Conservation (phyloP, 1,140 invertebrate genomes). For the Drosophila gunungcola region DNA sequence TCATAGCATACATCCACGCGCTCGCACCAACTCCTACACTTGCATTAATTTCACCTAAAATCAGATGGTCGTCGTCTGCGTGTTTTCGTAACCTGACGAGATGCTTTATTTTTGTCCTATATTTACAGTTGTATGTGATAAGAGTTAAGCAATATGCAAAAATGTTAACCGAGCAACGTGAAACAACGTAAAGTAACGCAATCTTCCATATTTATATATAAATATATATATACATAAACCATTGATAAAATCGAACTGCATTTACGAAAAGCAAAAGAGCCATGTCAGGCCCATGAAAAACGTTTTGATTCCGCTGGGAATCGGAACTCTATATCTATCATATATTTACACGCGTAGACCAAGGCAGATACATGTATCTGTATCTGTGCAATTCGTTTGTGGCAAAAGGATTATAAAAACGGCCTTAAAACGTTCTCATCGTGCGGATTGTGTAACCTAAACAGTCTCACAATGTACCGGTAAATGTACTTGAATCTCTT, state of each 20-base stretch:
- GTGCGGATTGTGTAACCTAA: slow-evolving; percentile 78
- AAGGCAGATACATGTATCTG: slow-evolving; percentile 42
- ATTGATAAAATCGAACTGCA: slow-evolving; percentile 27
- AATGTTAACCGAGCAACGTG: slow-evolving; percentile 28
- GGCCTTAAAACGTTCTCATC: slow-evolving; percentile 80
- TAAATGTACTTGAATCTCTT: slow-evolving; percentile 59
- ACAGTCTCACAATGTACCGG: slow-evolving; percentile 81
- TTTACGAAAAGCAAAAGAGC: slow-evolving; percentile 24
- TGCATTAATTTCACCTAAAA: slow-evolving; percentile 2
- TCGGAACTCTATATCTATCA: slow-evolving; percentile 20
- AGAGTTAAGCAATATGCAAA: slow-evolving; percentile 38
- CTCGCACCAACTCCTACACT: slow-evolving; percentile 24
- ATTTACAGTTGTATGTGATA: slow-evolving; percentile 49
- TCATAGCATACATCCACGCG: slow-evolving; percentile 55
- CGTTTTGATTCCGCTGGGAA: slow-evolving; percentile 32
- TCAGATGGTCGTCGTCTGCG: slow-evolving; percentile 46
- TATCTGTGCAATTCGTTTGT: slow-evolving; percentile 49
- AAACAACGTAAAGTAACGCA: slow-evolving; percentile 38
- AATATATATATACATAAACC: slow-evolving; percentile 12
- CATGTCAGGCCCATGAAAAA: slow-evolving; percentile 22
- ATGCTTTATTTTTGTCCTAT: slow-evolving; percentile 34
- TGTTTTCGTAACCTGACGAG: slow-evolving; percentile 42
- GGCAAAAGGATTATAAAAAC: slow-evolving; percentile 63
- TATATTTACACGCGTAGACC: slow-evolving; percentile 21
- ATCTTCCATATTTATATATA: slow-evolving; percentile 38